phyloP scores from a whole-genome alignment of 2,888 invertebrate species.

The Phortica okadai region DNA sequence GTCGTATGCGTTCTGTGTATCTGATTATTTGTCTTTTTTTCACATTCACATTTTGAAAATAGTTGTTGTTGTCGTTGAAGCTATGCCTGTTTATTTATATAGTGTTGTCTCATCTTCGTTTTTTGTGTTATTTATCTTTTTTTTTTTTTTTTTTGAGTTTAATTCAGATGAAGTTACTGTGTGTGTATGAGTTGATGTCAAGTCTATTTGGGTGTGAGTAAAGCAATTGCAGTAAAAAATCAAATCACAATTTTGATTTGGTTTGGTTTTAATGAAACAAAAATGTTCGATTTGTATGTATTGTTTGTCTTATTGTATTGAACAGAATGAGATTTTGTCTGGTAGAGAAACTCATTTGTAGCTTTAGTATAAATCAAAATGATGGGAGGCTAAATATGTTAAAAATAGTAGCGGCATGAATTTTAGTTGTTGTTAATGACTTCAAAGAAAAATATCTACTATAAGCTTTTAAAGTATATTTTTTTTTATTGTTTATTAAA shows the following conservation, averaged over 20 bases:
- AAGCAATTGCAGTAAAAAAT: conserved; percentile 16
- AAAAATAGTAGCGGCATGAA: too few relatives aligned
- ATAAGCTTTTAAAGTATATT: too few relatives aligned
- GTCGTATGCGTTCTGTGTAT: not conserved
- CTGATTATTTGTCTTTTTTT: not conserved
- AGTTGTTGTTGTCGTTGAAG: conserved; percentile 45
- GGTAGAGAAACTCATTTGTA: too few relatives aligned
- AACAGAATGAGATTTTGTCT: too few relatives aligned
- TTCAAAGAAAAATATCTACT: too few relatives aligned
- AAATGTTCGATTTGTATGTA: not conserved
- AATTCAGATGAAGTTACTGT: conserved; percentile 8
- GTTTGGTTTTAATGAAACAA: conserved; percentile 23
- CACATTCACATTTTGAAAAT: conserved; percentile 18
- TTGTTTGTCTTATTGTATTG: not conserved
- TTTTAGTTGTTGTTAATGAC: too few relatives aligned
- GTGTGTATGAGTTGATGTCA: conserved; percentile 28
- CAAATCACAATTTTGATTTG: conserved; percentile 28
- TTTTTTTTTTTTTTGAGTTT: conserved; percentile 25
- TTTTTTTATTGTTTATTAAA: too few relatives aligned
- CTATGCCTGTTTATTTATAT: conserved; percentile 49
- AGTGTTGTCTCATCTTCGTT: conserved; percentile 48
- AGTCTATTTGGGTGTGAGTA: not conserved
- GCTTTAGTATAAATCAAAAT: too few relatives aligned
- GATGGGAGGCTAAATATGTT: too few relatives aligned
- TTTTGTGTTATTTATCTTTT: conserved; percentile 19